These are phyloP conservation scores for Craniophora ligustri DNA, from an alignment of 2,888 invertebrate species.

Conservation along the genomic window DNA sequence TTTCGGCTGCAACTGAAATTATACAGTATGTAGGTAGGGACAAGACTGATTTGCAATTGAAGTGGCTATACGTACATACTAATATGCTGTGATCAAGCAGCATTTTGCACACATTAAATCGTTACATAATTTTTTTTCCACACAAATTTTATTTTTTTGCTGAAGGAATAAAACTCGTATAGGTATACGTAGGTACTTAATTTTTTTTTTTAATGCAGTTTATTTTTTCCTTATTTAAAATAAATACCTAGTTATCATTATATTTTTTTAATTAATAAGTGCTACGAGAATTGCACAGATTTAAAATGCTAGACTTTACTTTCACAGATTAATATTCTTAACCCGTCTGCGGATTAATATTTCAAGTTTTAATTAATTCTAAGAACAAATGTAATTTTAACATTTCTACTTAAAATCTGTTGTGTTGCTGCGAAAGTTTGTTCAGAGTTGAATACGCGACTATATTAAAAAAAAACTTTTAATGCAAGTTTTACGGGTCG, in stretches of 20 bases:
- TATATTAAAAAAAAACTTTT: not conserved
- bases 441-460: not conserved
- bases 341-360: slow-evolving; percentile 26
- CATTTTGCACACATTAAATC: no score
- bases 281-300: not conserved
- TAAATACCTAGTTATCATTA: no score
- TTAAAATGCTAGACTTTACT: not conserved
- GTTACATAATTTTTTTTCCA: no score
- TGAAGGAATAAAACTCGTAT: no score
- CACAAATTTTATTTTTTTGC: no score
- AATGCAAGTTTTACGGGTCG: no score
- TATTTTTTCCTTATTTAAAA: no score
- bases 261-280: not conserved
- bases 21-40: not conserved
- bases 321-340: slow-evolving; percentile 17
- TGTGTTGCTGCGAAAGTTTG: slow-evolving; percentile 18
- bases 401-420: slow-evolving; percentile 22
- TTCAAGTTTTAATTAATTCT: slow-evolving; percentile 45
- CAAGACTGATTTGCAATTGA: not conserved
- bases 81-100: no score
- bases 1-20: not conserved
- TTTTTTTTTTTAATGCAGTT: no score
- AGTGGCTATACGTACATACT: no score
- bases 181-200: no score
- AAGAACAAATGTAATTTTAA: slow-evolving; percentile 22